phyloP scores from a whole-genome alignment of 2,888 invertebrate genomes.

The Platycheirus albimanus region DNA sequence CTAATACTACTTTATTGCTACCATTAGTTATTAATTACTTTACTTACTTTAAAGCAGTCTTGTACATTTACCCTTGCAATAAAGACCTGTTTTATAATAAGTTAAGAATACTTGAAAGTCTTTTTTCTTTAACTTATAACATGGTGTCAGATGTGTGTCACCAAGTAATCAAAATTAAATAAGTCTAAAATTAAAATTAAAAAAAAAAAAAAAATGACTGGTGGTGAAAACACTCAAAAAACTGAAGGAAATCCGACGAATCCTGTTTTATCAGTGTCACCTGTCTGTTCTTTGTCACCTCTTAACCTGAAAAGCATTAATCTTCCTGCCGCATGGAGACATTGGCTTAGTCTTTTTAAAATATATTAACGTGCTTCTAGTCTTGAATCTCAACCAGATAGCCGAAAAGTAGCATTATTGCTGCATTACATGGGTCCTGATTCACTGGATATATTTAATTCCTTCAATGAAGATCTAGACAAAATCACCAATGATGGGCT shows the following conservation, averaged over 20 bases:
- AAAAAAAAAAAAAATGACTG: neutral
- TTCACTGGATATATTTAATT: constrained; percentile 49
- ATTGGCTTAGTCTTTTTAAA: constrained; percentile 5
- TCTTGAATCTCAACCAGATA: neutral
- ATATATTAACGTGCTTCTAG: constrained; percentile 16
- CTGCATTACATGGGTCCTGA: constrained; percentile 36
- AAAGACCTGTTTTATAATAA: neutral
- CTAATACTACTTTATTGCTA: neutral
- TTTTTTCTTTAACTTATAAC: neutral
- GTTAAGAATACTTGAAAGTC: neutral
- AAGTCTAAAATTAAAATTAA: neutral
- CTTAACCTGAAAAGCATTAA: constrained; percentile 9
- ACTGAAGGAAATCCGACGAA: neutral
- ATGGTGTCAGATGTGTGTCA: neutral
- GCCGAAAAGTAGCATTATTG: constrained; percentile 15
- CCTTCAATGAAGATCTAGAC: constrained; percentile 42
- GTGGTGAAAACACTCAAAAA: neutral
- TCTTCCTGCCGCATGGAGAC: neutral
- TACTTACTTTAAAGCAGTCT: too few relatives aligned
- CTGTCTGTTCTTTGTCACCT: neutral
- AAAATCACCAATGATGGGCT: constrained; percentile 20
- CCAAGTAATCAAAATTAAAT: neutral
- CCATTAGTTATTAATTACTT: too few relatives aligned
- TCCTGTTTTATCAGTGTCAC: neutral
- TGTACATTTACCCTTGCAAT: neutral